These are phyloP conservation scores for Cyanoramphus novaezelandiae DNA, from an alignment of 2,113 vertebrate genomes.

Conservation along the genomic window DNA sequence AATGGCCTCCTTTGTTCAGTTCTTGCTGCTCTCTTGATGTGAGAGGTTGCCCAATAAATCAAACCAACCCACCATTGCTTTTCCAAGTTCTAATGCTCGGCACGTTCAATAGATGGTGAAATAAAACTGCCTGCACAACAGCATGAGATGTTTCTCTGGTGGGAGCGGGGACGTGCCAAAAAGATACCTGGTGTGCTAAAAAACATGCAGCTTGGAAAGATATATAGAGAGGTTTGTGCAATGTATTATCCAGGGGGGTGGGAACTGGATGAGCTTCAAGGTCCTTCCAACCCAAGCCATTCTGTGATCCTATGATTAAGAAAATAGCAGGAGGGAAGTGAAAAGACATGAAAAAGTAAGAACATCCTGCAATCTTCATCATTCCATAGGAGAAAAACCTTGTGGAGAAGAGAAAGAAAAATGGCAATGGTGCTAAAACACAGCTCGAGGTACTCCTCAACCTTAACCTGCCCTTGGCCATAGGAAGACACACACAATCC, in stretches of 20 bases:
- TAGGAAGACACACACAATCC: not conserved
- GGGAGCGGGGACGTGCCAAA: not conserved
- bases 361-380: not conserved
- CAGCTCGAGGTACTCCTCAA: not conserved
- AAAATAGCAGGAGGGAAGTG: not conserved
- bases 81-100: not conserved
- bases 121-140: not conserved
- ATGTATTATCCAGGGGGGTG: no score
- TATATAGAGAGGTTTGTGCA: not conserved
- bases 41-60: not conserved
- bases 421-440: not conserved
- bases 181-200: not conserved
- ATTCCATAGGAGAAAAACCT: rapidly evolving
- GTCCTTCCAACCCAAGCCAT: not conserved
- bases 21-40: not conserved
- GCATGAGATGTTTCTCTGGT: not conserved
- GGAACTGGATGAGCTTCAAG: not conserved
- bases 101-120: not conserved
- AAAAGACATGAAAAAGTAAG: not conserved
- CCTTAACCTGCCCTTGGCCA: not conserved
- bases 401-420: not conserved
- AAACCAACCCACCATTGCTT: not conserved
- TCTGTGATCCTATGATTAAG: not conserved
- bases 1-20: not conserved
- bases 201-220: not conserved